These are phyloP conservation scores for Telmatherina bonti DNA, from an alignment of 2,797 vertebrate genomes.

Conservation along the genomic window DNA sequence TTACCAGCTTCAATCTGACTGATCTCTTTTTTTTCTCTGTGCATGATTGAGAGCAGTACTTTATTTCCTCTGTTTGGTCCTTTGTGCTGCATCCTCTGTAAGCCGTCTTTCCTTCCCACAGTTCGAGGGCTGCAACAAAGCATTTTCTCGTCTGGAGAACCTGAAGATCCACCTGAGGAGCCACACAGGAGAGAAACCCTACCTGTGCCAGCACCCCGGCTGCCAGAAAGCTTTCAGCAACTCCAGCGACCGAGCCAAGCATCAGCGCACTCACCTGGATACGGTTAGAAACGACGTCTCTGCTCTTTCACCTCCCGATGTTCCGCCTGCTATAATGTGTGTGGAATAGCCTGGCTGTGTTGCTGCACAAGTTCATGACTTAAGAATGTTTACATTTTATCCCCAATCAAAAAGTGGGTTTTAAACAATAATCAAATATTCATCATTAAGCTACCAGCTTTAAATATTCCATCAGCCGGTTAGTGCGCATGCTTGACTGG, in stretches of 20 bases:
- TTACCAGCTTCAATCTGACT: constrained; percentile 39
- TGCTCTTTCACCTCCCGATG: constrained; percentile 37
- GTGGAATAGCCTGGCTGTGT: constrained; percentile 12
- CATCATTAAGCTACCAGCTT: neutral
- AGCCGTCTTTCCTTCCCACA: constrained; percentile 58
- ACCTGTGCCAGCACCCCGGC: no score
- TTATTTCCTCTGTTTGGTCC: constrained; percentile 32
- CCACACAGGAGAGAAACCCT: no score
- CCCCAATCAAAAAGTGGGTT: constrained; percentile 17
- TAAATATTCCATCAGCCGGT: neutral
- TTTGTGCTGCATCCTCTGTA: constrained; percentile 44
- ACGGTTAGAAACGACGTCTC: constrained; percentile 86
- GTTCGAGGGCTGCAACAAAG: constrained; percentile 97
- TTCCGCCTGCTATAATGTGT: constrained; percentile 30
- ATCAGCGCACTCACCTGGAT: constrained; percentile 98
- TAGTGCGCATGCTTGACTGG: constrained; percentile 14
- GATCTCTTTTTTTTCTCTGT: constrained; percentile 49
- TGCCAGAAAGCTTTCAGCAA: constrained; percentile 99
- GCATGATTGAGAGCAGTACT: constrained; percentile 32
- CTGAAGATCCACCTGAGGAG: constrained; percentile 96
- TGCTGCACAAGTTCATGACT: neutral
- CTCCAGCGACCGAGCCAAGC: constrained; percentile 98
- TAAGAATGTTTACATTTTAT: constrained; percentile 16
- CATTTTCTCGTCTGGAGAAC: constrained; percentile 95
- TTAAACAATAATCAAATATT: constrained; percentile 7